These are phyloP conservation scores for Dascyllus trimaculatus DNA, from an alignment of 2,113 vertebrate genomes.

Conservation along the genomic window DNA sequence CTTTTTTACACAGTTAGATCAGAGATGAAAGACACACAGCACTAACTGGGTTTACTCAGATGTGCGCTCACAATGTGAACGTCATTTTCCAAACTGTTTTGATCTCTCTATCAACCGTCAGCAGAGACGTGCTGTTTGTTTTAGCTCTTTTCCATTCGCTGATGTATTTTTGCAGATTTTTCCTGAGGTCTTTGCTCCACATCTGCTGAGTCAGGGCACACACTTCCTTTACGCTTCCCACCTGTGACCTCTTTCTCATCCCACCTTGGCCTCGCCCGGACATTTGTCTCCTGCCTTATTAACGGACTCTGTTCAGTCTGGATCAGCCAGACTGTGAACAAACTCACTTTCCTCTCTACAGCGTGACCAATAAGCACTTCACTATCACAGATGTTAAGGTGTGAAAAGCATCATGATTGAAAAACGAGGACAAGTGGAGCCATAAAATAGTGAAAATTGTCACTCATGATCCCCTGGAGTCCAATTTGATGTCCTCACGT, in stretches of 20 bases:
- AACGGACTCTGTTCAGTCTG: constrained; percentile 1
- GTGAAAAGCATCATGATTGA: too few relatives aligned
- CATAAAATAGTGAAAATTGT: too few relatives aligned
- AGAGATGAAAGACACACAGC: neutral
- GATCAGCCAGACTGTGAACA: neutral
- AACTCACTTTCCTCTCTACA: neutral
- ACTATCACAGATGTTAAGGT: too few relatives aligned
- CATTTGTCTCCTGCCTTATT: neutral
- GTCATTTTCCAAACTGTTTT: constrained; percentile 42
- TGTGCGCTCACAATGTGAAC: neutral
- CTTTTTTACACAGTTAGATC: neutral
- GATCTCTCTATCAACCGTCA: constrained; percentile 28
- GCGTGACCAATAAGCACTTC: neutral
- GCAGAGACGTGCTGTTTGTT: constrained; percentile 46
- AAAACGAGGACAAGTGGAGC: too few relatives aligned
- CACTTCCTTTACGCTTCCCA: constrained; percentile 68
- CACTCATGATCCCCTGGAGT: too few relatives aligned
- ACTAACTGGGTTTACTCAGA: constrained; percentile 30
- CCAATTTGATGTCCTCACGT: too few relatives aligned
- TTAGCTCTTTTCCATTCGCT: constrained; percentile 52
- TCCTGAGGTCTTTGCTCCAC: constrained; percentile 42
- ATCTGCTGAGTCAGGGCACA: constrained; percentile 69
- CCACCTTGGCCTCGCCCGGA: neutral
- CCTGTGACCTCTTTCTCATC: constrained; percentile 47
- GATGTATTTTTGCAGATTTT: constrained; percentile 62